Base-by-base conservation (phyloP, 2,113 vertebrate genomes). In the Ceuthmochares aereus region DNA sequence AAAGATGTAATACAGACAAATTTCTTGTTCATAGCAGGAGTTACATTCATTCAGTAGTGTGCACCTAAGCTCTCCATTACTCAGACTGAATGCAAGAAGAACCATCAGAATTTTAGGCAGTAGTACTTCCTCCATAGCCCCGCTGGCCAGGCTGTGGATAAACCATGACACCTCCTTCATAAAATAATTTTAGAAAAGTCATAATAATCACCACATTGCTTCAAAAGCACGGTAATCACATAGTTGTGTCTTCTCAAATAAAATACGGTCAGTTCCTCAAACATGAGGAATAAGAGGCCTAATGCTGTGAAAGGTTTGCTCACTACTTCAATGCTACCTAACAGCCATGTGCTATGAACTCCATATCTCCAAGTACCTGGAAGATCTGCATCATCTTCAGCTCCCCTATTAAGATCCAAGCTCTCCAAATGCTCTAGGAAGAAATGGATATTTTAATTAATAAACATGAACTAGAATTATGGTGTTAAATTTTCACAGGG, bases 21-120 rank as follows among this genome's bases (percentile, higher is more conserved):
- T 5, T 30, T 43, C 34, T 51, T 81, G 37, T 15, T 63, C 20
- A 4, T 32, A 59, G 42, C 17, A 73, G 43, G 69, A 55, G 37
- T 26, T 72, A 43, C 0, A 1, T 54, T 19, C 18, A n/a, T 10
- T 63, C 63, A 18, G 9, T 1, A 45, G 25, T 0, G 21, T 11
- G 17, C 17, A 27, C 25, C 37, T 21, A 49, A 80, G 73, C n/a
- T 60, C 80, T 81, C 51, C 10, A 5, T 32, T 45, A 79, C 47
- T 79, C 27, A n/a, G 37, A 59, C 0, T 27, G 47, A 90, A 79
- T 55, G 37, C 19, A 67, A 55, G 59, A 37, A 74, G 2, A 5
- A 51, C 6, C 10, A 55, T 68, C 0, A 0, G 45, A 23, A 76
- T 55, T 79, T 63, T 40, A 83, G 66, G 23, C 9, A 34, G 32